Evolutionary conservation across 2,113 vertebrate genomes (phyloP).

Genomic region (Chaetorhynchus papuensis): DNA sequence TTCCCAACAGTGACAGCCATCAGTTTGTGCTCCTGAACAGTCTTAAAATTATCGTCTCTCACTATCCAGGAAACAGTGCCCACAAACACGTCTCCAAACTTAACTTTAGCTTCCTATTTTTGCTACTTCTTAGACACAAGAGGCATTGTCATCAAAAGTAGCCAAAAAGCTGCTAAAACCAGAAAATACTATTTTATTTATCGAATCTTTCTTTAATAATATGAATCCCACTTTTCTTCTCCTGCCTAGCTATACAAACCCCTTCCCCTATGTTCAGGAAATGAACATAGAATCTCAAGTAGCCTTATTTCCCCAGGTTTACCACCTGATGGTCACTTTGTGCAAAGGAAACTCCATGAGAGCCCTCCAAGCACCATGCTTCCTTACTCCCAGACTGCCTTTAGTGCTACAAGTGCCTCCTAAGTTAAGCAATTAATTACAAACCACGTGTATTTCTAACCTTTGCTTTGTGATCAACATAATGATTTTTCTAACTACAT

Average conservation of each 20-base stretch:
- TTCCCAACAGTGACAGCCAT: background rate
- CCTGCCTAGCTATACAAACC: background rate
- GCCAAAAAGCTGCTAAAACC: background rate
- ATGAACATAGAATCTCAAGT: background rate
- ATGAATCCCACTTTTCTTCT: background rate
- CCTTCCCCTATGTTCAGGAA: background rate
- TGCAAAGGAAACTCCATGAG: background rate
- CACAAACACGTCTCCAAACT: fast-evolving
- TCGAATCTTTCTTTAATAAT: background rate
- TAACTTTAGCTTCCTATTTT: background rate
- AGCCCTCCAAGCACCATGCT: background rate
- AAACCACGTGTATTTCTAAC: background rate
- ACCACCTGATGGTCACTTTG: background rate
- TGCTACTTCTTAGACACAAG: background rate
- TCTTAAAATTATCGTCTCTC: background rate
- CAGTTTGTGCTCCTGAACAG: background rate
- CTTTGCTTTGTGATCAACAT: background rate
- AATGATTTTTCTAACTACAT: fast-evolving
- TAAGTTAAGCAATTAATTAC: background rate
- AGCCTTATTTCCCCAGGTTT: background rate
- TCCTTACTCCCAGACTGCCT: background rate
- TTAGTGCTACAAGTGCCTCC: background rate
- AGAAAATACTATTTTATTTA: background rate
- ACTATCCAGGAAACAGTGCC: background rate
- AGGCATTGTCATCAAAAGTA: background rate